Base-by-base conservation (phyloP, 2,113 vertebrate genomes). In the Cyanoderma ruficeps region DNA sequence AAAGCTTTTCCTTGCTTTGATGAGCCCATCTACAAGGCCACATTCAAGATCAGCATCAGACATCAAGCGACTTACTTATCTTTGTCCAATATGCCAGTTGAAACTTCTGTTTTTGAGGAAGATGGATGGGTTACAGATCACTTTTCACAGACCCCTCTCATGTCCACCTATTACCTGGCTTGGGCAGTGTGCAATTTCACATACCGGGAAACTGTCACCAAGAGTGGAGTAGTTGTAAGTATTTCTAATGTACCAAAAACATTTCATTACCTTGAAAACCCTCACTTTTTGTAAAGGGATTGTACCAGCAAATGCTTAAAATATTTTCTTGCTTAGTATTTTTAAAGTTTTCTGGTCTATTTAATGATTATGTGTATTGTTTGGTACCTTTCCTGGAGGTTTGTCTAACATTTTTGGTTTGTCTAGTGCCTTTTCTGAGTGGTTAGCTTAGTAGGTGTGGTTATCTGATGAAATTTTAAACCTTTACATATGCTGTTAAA, bases 151-250 rank as follows among this genome's bases (percentile, higher is more conserved):
- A 99, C 99, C 9, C 99, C 99, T 13, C 99, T 99, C 80, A 99
- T 99, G 99, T 99, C 99, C 96, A 99, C 99, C 0, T 99, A 99
- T 96, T 99, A 99, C 95, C 98, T 99, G 97, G 99, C 99, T 84
- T 99, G 99, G 99, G 99, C 99, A 20, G 98, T 99, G 67, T 99
- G 99, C 97, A 99, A 99, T 98, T 99, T 99, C 98, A 99, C 99
- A 16, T 99, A 98, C 98, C 98, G 95, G 79, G 99, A 99, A 97
- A 98, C 98, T 53, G 95, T 98, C 86, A 99, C 98, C 13, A 98
- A 98, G 82, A 96, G 97, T 80, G 99, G 99, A 67, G 98, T 99
- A 89, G 94, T 97, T 98, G 99, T 99, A 97, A 99, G 99, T 98
- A 97, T 96, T 85, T 89, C 75, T 89, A 27, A 72, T 83, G 3